phyloP scores from a whole-genome alignment of 2,797 vertebrate species.

The Lepilemur septentrionalis region DNA sequence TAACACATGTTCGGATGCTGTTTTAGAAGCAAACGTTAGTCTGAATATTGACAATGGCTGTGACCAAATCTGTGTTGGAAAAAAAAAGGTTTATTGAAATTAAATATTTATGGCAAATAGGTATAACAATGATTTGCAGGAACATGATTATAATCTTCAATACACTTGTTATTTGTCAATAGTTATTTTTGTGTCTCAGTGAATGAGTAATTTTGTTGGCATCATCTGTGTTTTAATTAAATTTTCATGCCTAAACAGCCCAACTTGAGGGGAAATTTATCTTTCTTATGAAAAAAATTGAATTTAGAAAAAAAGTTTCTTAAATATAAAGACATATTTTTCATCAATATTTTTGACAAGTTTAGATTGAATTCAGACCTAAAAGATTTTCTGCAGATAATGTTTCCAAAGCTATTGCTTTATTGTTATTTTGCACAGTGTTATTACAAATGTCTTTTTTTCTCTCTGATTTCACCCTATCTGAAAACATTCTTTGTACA shows the following conservation, averaged over 20 bases:
- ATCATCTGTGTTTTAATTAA: conserved; percentile 78
- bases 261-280: neutral
- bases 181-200: conserved; percentile 48
- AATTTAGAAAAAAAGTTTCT: conserved; percentile 70
- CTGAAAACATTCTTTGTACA: conserved; percentile 63
- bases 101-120: conserved; percentile 72
- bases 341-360: conserved; percentile 81
- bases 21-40: neutral
- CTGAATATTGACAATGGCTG: conserved; percentile 54
- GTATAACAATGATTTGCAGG: conserved; percentile 56
- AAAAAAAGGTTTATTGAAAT: conserved; percentile 54
- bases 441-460: conserved; percentile 77
- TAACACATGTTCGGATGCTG: neutral
- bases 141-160: conserved; percentile 63
- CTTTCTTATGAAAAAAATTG: conserved; percentile 67
- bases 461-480: conserved; percentile 62
- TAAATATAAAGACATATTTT: conserved; percentile 79
- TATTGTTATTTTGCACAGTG: conserved; percentile 68
- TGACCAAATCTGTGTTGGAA: conserved; percentile 65
- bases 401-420: conserved; percentile 77
- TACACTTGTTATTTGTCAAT: conserved; percentile 69
- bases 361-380: conserved; percentile 81
- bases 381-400: conserved; percentile 79
- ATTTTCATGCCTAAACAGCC: conserved; percentile 64
- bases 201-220: conserved; percentile 70